Evolutionary conservation across 2,797 vertebrate genomes (phyloP).

Genomic region (Columba guinea): DNA sequence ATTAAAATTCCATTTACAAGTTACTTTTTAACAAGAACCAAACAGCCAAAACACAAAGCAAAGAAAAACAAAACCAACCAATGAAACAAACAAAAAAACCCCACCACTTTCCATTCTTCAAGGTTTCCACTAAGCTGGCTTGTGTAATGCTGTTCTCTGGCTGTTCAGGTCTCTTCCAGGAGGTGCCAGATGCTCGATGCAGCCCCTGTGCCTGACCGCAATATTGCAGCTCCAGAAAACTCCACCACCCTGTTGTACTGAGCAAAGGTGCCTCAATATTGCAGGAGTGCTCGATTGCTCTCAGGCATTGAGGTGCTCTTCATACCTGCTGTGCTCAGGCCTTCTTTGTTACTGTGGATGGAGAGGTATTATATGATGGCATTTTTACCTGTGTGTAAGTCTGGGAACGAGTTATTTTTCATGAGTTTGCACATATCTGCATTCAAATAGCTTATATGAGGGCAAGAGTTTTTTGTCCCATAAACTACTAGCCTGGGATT

Average conservation of each 20-base stretch:
- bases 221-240: accelerated
- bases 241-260: no score
- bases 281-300: background rate
- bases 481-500: background rate
- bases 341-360: background rate
- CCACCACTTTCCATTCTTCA: background rate
- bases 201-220: background rate
- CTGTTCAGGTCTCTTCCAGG: background rate
- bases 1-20: background rate
- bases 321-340: background rate
- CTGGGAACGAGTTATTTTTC: background rate
- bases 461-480: background rate
- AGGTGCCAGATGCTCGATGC: background rate
- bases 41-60: no score
- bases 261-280: background rate
- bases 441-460: background rate
- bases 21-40: background rate
- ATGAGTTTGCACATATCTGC: background rate
- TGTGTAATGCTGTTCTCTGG: background rate
- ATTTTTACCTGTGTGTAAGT: background rate
- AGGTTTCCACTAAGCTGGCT: background rate
- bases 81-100: background rate
- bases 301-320: background rate
- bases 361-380: background rate
- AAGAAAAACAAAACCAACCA: no score